Evolutionary conservation across 2,113 vertebrate species (phyloP).

Genomic region (Varanus komodoensis): DNA sequence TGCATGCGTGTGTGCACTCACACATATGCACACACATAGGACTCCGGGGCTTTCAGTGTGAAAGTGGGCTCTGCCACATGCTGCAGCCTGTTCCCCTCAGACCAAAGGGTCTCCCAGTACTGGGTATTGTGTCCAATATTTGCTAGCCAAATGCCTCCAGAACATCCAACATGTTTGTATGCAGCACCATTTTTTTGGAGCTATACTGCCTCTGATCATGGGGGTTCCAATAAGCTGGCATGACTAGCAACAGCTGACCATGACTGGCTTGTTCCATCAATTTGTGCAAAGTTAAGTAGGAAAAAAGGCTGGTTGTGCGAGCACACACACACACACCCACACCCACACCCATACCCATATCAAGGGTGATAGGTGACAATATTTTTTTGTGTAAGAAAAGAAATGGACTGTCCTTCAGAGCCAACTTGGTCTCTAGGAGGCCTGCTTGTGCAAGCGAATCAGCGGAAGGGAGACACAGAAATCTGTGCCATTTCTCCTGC

Average conservation of each 20-base stretch:
- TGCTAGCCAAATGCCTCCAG: background rate
- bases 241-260: background rate
- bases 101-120: background rate
- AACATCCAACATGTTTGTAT: background rate
- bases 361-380: too few species aligned
- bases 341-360: too few species aligned
- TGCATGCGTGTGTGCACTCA: too few species aligned
- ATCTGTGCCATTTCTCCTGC: background rate
- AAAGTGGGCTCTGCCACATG: too few species aligned
- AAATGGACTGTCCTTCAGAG: background rate
- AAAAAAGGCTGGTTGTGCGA: background rate
- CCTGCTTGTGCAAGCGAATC: too few species aligned
- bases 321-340: too few species aligned
- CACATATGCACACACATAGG: too few species aligned
- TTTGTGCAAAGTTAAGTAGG: background rate
- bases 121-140: background rate
- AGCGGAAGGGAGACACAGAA: background rate
- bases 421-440: too few species aligned
- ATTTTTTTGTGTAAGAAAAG: background rate
- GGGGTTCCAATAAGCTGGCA: background rate
- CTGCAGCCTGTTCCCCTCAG: too few species aligned
- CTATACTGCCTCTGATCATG: background rate
- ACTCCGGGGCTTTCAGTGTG: too few species aligned
- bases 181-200: background rate
- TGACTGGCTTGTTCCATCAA: background rate